phyloP scores from a whole-genome alignment of 1,140 invertebrate genomes.

The Andricus grossulariae region DNA sequence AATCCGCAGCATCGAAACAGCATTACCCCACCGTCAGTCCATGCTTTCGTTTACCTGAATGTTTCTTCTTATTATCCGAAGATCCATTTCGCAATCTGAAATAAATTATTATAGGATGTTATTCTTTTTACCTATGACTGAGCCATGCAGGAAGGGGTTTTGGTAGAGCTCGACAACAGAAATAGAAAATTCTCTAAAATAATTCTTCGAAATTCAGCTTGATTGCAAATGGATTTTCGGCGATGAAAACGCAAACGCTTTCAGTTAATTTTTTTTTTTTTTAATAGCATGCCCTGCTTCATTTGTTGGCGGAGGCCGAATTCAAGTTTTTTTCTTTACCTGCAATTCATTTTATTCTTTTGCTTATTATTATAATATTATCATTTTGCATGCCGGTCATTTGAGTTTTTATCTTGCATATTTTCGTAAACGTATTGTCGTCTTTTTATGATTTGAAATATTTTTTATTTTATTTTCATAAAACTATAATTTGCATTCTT shows the following conservation, averaged over 20 bases:
- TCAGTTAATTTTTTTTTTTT: neutral
- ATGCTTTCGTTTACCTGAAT: constrained; percentile 60
- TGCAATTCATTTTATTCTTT: neutral
- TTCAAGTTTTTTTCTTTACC: constrained; percentile 1
- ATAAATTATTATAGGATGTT: neutral
- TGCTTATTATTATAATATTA: neutral
- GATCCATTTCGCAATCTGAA: constrained; percentile 37
- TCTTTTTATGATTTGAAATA: neutral
- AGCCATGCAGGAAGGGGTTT: too few relatives aligned
- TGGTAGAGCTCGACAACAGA: too few relatives aligned
- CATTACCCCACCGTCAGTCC: constrained; percentile 75
- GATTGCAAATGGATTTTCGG: constrained; percentile 5
- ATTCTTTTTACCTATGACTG: too few relatives aligned
- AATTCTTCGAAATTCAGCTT: neutral
- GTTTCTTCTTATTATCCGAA: constrained; percentile 35
- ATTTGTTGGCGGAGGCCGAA: neutral
- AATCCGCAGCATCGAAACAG: constrained; percentile 73
- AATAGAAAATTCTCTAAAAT: too few relatives aligned
- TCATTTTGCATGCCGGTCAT: constrained; percentile 10
- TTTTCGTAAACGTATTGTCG: neutral
- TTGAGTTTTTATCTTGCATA: neutral
- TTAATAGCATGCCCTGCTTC: neutral
- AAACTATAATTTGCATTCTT: neutral
- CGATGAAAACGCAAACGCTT: constrained; percentile 5
- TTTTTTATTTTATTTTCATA: neutral